A percentile compares a stretch with the other conserved stretches of the same genome.
phyloP scores from a whole-genome alignment of 2,113 vertebrate species.

The Pandion haliaetus region DNA sequence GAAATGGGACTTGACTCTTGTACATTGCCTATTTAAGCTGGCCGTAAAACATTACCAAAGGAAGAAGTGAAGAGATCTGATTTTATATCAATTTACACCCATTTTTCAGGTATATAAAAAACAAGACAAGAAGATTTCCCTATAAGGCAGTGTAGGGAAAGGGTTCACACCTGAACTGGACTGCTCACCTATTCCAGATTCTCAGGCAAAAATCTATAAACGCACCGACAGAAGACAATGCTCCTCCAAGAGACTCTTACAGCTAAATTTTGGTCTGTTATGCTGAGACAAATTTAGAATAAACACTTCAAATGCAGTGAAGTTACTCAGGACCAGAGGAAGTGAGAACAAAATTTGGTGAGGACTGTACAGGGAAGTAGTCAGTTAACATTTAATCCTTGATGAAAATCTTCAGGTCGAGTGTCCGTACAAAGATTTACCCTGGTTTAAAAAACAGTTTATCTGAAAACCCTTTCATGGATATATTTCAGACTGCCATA shows the following conservation, averaged over 20 bases:
- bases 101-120: neutral
- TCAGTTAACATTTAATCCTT: slow-evolving; percentile 17
- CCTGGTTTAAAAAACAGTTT: neutral
- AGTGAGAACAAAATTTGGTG: slow-evolving; percentile 39
- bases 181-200: neutral
- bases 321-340: slow-evolving; percentile 21
- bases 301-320: slow-evolving; percentile 15
- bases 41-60: neutral
- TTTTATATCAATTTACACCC: neutral
- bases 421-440: neutral
- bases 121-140: neutral
- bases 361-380: slow-evolving; percentile 12
- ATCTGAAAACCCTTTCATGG: neutral
- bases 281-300: slow-evolving; percentile 25
- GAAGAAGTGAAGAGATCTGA: neutral
- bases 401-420: neutral
- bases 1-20: neutral
- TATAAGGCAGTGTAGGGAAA: neutral
- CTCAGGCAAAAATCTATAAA: neutral
- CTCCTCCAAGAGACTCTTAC: neutral
- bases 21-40: neutral
- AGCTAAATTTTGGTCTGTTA: slow-evolving; percentile 15
- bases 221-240: neutral
- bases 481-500: neutral
- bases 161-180: neutral